Percentiles rank a stretch among this genome's conserved stretches.
Conservation (phyloP, 2,113 vertebrate genomes). For the Gavialis gangeticus region DNA sequence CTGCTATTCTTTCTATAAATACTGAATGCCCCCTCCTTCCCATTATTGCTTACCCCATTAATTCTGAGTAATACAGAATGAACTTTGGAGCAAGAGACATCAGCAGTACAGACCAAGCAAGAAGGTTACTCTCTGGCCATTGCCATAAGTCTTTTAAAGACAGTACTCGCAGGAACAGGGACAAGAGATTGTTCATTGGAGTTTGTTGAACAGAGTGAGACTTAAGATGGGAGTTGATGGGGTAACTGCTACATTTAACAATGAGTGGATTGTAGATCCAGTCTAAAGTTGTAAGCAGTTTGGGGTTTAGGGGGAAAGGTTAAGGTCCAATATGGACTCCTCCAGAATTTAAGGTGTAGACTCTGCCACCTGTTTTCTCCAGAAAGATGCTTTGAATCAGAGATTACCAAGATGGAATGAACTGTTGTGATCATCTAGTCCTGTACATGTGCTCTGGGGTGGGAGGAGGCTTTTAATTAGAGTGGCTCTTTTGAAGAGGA, state of each 20-base stretch:
- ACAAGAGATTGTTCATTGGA: neutral
- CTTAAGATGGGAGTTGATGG: neutral
- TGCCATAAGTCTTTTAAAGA: neutral
- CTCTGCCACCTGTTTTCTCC: neutral
- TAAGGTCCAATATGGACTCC: neutral
- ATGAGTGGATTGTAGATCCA: rapidly evolving
- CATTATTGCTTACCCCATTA: neutral
- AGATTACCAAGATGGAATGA: no score
- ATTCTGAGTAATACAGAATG: neutral
- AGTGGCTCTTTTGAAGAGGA: no score
- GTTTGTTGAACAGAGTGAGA: neutral
- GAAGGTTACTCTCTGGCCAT: neutral
- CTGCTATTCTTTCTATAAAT: neutral
- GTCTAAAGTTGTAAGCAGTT: neutral
- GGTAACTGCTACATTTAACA: neutral
- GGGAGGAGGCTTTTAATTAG: no score
- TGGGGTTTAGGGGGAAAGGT: neutral
- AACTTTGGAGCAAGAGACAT: neutral
- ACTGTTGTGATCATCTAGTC: no score
- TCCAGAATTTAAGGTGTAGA: neutral
- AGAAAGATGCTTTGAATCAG: neutral
- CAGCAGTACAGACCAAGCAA: neutral
- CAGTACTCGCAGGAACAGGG: neutral
- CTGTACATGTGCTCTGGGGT: no score
- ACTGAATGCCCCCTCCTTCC: neutral